Evolutionary conservation across 2,113 vertebrate species (phyloP), one percentile per base, ranked within the genome.

Genomic region (Caranx melampygus): DNA sequence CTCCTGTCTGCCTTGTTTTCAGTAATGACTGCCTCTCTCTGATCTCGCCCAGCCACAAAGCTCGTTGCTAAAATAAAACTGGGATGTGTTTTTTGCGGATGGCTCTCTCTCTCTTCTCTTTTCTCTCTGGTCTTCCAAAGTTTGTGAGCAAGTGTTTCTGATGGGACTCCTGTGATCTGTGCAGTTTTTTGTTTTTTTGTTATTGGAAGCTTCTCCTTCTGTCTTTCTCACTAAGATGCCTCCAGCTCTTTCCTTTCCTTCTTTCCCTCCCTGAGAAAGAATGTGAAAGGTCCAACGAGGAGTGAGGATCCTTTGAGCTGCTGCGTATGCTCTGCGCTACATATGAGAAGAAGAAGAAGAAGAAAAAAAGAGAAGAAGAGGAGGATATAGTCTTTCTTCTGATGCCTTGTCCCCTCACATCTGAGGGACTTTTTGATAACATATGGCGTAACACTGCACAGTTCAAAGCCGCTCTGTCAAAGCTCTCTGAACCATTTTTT

Each of bases 281-380:
- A 77, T 77, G 44, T 81, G 75, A 85, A 74, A 74, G 68, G 61
- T 55, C 52, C 64, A 78, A 45, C 72, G 47, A 84, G 2, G 37
- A 63, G 73, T 2, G 67, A 60, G 72, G 71, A 34, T 75, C 81
- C 54, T 88, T 80, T 85, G 37, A 77, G 72, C 68, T 64, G 72
- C 68, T 64, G 47, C 58, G 55, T 72, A 37, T 64, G 52, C 47
- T 72, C 70, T 54, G 37, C 16, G 21, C 64, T 65, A 40, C n/a
- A 31, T 59, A 47, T 81, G 91, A 88, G 91, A 88, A 47, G 20
- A 78, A 34, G n/a, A n/a, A n/a, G n/a, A n/a, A n/a, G n/a, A n/a
- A n/a, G n/a, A 62, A 33, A n/a, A 26, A 16, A 65, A 47, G 34
- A 67, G 21, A 59, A 65, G 31, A 5, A 49, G 67, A 37, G 7